Evolutionary conservation across 2,797 vertebrate genomes (phyloP), one percentile per base, ranked within the genome.

Genomic region (Lacerta agilis): DNA sequence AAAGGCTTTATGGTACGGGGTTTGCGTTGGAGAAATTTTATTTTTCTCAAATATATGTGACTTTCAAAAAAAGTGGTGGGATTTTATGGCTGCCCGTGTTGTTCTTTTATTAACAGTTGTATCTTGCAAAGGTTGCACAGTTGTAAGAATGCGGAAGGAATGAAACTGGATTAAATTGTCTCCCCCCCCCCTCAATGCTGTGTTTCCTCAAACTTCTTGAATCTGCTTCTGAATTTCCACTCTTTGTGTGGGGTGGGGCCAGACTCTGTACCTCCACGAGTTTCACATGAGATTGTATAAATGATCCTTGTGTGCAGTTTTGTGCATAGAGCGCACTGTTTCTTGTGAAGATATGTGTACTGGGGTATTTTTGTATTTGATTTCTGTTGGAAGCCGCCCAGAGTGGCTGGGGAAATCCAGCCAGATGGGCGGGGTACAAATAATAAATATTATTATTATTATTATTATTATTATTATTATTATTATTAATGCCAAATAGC

Each of bases 1-100:
- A 91, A 75, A 90, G 61, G 93, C 94, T 95, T 92, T 95, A 93
- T 90, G 94, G 94, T 96, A 96, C 91, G 2, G 90, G 92, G 86
- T 25, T 89, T 81, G 43, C 41, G n/a, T 6, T 38, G 18, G 45
- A 79, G 83, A 86, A 91, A 87, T 88, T 92, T 94, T 93, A 18
- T 93, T 95, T 94, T 95, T 94, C 90, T 93, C 87, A 89, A 90
- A 92, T 87, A 86, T 86, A 91, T 80, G 0, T 41, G 25, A 79
- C n/a, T 93, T 95, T 92, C 93, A 87, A 90, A 87, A 87, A 38
- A 77, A 27, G 9, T 18, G 18, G 33, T 25, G 3, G 45, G 64
- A 1, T 45, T 72, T 72, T 13, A 36, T 89, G 84, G 73, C 81
- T 90, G 64, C 77, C 83, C 20, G 0, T 6, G 7, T 87, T 78